phyloP scores from a whole-genome alignment of 2,888 invertebrate genomes.

The Harmothoe impar region DNA sequence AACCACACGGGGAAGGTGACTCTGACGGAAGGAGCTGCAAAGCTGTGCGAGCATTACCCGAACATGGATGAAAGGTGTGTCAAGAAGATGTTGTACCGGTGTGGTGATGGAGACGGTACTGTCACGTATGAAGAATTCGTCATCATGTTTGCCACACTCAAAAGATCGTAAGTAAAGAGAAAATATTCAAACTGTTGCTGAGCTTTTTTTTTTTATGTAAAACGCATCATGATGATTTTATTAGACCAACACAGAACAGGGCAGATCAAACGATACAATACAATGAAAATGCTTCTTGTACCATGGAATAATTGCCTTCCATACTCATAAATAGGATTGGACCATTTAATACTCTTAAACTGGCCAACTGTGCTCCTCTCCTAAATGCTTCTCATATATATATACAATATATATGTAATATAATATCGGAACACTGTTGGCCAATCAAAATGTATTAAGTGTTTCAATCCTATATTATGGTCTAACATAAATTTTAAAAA shows the following conservation, averaged over 20 bases:
- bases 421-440: too few species aligned
- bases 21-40: neutral
- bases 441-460: too few species aligned
- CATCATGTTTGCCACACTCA: neutral
- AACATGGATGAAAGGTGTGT: slow-evolving; percentile 25
- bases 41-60: neutral
- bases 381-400: too few species aligned
- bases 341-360: neutral
- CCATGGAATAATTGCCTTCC: neutral
- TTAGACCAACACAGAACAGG: neutral
- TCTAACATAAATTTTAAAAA: too few species aligned
- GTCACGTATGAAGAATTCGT: slow-evolving; percentile 41
- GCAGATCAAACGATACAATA: neutral
- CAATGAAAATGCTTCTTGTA: neutral
- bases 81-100: slow-evolving; percentile 36
- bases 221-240: neutral
- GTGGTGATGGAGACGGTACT: neutral
- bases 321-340: neutral
- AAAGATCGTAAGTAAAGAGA: neutral
- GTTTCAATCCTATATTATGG: too few species aligned
- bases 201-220: neutral
- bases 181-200: neutral
- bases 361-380: too few species aligned
- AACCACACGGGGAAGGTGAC: slow-evolving; percentile 35
- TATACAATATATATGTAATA: too few species aligned